Evolutionary conservation across 2,113 vertebrate genomes (phyloP).

Genomic region (Ophthalmolycus amberensis): DNA sequence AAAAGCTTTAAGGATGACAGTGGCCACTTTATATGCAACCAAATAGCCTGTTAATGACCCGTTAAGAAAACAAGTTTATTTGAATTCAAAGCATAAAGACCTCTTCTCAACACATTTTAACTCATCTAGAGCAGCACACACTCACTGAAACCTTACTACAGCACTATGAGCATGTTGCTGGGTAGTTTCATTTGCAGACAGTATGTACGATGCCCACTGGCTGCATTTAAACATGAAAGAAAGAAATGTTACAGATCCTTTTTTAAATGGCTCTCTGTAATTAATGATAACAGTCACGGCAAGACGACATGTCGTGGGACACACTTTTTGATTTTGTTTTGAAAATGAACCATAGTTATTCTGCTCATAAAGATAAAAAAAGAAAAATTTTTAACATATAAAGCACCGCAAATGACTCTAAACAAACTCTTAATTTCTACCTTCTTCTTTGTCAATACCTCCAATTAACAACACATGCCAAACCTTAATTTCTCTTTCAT

Average conservation of each 20-base stretch:
- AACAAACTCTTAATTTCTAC: conserved; percentile 4
- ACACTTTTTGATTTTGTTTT: neutral
- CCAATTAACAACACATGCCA: conserved; percentile 9
- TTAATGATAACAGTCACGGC: neutral
- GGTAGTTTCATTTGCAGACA: neutral
- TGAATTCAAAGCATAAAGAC: conserved; percentile 17
- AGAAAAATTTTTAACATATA: neutral
- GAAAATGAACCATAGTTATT: neutral
- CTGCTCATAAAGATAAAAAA: neutral
- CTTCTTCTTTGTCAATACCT: conserved; percentile 2
- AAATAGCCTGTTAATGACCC: conserved; percentile 52
- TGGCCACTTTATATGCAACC: conserved; percentile 44
- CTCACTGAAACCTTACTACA: neutral
- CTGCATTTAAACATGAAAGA: neutral
- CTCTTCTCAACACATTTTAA: conserved; percentile 1
- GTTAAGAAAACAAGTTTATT: conserved; percentile 38
- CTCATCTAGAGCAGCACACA: conserved; percentile 3
- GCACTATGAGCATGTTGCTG: conserved; percentile 3
- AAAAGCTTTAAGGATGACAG: conserved; percentile 37
- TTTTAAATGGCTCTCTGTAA: conserved; percentile 1
- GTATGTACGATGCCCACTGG: neutral
- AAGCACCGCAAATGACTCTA: neutral
- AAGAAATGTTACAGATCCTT: neutral
- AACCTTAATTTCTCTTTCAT: neutral
- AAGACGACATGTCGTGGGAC: neutral